A percentile compares a stretch with the other conserved stretches of the same genome.
phyloP scores from a whole-genome alignment of 2,888 invertebrate species.

The Troilus luridus region DNA sequence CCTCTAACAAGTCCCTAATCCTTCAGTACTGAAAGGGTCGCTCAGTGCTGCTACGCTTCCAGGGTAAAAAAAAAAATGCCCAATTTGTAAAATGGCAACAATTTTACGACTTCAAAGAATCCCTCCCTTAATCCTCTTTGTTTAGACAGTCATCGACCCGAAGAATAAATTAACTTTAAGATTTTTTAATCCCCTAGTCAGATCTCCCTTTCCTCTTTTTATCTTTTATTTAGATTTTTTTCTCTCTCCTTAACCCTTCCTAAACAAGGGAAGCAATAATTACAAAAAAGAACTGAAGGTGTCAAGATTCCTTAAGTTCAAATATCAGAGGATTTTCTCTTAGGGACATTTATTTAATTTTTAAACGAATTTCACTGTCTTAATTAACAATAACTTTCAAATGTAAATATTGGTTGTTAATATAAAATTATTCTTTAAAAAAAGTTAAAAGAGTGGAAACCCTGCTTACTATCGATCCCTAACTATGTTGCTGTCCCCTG shows the following conservation, averaged over 20 bases:
- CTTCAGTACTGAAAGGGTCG: slow-evolving; percentile 35
- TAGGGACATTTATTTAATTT: background rate
- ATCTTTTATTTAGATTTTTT: slow-evolving; percentile 7
- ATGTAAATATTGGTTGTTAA: too few species aligned
- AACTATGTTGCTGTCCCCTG: too few species aligned
- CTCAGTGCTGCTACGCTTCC: background rate
- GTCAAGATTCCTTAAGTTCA: slow-evolving; percentile 8
- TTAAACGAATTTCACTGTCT: too few species aligned
- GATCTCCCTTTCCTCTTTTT: slow-evolving; percentile 21
- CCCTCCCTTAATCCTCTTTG: slow-evolving; percentile 52
- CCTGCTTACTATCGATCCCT: too few species aligned
- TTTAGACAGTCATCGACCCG: slow-evolving; percentile 20
- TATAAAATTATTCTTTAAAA: too few species aligned
- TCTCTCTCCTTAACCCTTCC: background rate
- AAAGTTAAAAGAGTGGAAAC: too few species aligned
- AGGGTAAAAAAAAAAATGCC: slow-evolving; percentile 29
- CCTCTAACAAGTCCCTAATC: slow-evolving; percentile 40
- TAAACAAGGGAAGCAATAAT: slow-evolving; percentile 38
- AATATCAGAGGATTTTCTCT: background rate
- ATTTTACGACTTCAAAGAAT: slow-evolving; percentile 58
- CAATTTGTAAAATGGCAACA: slow-evolving; percentile 59
- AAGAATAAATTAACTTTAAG: slow-evolving; percentile 59
- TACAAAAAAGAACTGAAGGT: background rate
- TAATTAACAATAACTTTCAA: too few species aligned
- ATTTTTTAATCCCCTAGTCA: slow-evolving; percentile 56